Base-by-base conservation (phyloP, 1,140 invertebrate species). In the Eumaeus atala region DNA sequence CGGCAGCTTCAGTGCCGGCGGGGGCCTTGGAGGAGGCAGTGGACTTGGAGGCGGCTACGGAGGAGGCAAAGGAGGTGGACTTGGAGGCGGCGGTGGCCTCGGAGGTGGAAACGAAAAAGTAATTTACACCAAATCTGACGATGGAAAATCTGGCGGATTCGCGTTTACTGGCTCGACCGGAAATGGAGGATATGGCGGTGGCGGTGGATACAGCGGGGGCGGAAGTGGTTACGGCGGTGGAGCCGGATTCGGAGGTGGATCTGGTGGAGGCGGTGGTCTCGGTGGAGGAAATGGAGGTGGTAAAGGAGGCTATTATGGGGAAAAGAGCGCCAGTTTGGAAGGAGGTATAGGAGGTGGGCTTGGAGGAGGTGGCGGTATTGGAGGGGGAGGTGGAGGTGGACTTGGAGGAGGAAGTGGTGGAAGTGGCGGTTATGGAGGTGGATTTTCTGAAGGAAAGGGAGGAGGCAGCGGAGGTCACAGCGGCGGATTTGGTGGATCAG, bases 81-180 rank as follows among this genome's bases (percentile, higher is more conserved):
- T 48, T 40, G 63, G 62, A 8, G 61, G 70, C 33, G n/a, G 16
- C 9, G 57, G 58, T 36, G 71, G 74, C 14, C 47, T 61, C 17
- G 78, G 66, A 17, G 62, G 64, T 38, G 62, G 58, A 44, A 64
- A 62, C 11, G 64, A 70, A 44, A 72, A 70, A 62, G 50, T 53
- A 1, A 58, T 67, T 47, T 62, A 64, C 51, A 70, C 70, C 0
- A 71, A 70, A 33, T 79, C 76, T 9, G 64, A 73, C 28, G 75
- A 77, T 52, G 75, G 73, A 35, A 78, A 74, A 51, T 77, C 72
- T 47, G 75, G 77, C 11, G 73, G 72, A n/a, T 72, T 74, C 54
- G 74, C 71, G 8, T 76, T 76, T 16, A 74, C 72, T 17, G 76
- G 74, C 14, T 69, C 58, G 0, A 53, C 57, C 37, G 53, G 53